Conservation (phyloP, 2,888 invertebrate genomes). For the Brachycybe producta region DNA sequence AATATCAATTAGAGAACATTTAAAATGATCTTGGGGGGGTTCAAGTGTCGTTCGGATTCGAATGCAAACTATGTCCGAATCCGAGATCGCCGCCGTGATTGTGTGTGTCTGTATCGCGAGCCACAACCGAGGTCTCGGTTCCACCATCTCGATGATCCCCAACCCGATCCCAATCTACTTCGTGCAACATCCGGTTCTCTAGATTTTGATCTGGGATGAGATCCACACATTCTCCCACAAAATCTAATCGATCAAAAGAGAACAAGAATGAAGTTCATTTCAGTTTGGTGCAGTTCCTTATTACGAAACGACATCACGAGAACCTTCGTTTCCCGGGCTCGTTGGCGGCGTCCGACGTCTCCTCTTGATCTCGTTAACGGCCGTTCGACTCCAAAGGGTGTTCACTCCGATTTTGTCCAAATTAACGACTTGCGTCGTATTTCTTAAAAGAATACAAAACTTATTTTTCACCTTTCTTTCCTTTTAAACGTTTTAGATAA, state of each 20-base stretch:
- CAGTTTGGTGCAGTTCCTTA: background rate
- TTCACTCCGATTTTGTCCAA: conserved; percentile 28
- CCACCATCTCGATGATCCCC: conserved; percentile 30
- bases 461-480: background rate
- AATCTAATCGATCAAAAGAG: conserved; percentile 19
- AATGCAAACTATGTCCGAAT: too few species aligned
- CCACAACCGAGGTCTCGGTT: too few species aligned
- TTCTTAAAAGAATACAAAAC: conserved; percentile 25
- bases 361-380: conserved; percentile 28
- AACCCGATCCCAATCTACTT: conserved; percentile 32
- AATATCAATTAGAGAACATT: too few species aligned
- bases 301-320: background rate
- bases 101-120: too few species aligned
- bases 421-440: conserved; percentile 23
- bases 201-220: conserved; percentile 30
- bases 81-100: too few species aligned
- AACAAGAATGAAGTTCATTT: background rate
- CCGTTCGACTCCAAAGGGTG: conserved; percentile 24
- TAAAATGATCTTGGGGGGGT: too few species aligned
- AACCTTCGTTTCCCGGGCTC: conserved; percentile 18
- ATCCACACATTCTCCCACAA: conserved; percentile 25
- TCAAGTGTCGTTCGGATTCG: too few species aligned
- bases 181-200: conserved; percentile 30
- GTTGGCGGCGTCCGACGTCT: conserved; percentile 31
- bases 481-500: background rate